Evolutionary conservation across 2,113 vertebrate genomes (phyloP).

Genomic region (Cygnus atratus): DNA sequence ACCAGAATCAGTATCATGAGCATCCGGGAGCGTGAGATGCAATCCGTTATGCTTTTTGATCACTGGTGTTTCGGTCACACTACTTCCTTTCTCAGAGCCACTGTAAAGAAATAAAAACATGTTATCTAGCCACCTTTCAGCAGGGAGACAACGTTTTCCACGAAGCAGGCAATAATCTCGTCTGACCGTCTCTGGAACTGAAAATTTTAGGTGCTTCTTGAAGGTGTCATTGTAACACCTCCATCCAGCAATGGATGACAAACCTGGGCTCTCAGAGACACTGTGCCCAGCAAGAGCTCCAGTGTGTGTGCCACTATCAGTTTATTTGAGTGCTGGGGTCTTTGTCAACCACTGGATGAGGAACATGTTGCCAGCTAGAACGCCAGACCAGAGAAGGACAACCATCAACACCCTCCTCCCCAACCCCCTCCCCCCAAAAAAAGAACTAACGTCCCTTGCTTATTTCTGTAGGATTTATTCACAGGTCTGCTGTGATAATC

Average conservation of each 20-base stretch:
- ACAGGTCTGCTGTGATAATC: not conserved
- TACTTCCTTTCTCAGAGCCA: conserved; percentile 90
- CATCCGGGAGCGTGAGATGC: conserved; percentile 90
- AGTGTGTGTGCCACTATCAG: fast-evolving
- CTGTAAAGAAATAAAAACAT: conserved; percentile 73
- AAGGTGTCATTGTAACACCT: not conserved
- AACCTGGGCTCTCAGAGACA: not conserved
- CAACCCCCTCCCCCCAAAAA: not conserved
- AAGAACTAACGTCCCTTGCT: not conserved
- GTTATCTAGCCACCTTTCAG: not conserved
- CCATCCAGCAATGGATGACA: not conserved
- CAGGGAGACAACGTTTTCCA: fast-evolving
- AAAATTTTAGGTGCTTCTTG: not conserved
- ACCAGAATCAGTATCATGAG: conserved; percentile 90
- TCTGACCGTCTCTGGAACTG: not conserved
- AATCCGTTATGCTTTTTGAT: conserved; percentile 84
- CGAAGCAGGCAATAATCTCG: not conserved
- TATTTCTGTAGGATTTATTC: not conserved
- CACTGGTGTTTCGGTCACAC: conserved; percentile 78
- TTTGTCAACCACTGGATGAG: not conserved
- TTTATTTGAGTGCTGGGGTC: not conserved
- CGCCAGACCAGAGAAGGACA: not conserved
- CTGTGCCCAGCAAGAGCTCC: not conserved
- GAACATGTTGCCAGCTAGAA: not conserved
- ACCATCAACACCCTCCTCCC: not conserved